These are phyloP conservation scores for Pituophis catenifer DNA, from an alignment of 2,113 vertebrate species.

Conservation along the genomic window DNA sequence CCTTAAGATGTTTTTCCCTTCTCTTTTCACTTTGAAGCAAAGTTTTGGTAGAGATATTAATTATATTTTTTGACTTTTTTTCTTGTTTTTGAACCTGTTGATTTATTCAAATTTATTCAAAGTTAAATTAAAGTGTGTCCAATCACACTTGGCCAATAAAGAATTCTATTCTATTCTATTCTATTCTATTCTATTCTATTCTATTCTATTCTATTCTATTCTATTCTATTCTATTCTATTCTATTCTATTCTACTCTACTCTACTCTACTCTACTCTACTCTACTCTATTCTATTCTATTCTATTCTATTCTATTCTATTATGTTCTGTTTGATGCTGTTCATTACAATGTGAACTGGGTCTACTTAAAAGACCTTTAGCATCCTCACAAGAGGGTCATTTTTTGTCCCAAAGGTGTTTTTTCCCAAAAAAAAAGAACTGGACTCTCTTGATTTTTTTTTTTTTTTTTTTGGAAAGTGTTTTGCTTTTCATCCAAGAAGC, in stretches of 20 bases:
- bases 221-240: too few species aligned
- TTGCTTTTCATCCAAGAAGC: too few species aligned
- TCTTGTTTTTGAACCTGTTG: background rate
- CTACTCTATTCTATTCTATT: too few species aligned
- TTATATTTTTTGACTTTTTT: background rate
- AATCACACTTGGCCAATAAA: too few species aligned
- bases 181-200: too few species aligned
- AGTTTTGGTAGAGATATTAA: background rate
- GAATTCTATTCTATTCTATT: too few species aligned
- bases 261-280: too few species aligned
- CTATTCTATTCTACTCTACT: too few species aligned
- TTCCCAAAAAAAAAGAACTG: background rate
- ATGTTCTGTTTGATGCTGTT: background rate
- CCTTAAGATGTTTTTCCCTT: background rate
- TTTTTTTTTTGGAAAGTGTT: too few species aligned
- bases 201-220: too few species aligned
- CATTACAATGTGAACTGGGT: background rate
- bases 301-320: too few species aligned
- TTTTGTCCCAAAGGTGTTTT: background rate
- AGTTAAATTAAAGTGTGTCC: too few species aligned
- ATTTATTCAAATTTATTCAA: background rate
- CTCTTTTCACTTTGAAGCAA: background rate
- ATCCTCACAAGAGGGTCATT: background rate
- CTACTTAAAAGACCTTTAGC: background rate
- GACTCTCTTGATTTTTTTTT: background rate